These are phyloP conservation scores for Drosophila eohydei DNA, from an alignment of 2,888 invertebrate species.

Conservation along the genomic window DNA sequence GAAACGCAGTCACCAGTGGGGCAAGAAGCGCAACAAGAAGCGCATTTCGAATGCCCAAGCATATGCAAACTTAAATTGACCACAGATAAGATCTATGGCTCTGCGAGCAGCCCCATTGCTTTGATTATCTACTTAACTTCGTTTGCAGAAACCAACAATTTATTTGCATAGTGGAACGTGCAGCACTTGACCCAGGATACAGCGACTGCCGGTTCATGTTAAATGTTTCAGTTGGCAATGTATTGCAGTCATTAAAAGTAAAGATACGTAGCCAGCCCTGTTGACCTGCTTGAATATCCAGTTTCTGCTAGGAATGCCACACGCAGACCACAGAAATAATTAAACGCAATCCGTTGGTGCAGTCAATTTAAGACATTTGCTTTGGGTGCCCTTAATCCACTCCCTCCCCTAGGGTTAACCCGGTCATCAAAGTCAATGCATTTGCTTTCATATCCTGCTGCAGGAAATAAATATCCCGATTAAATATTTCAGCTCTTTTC, in stretches of 20 bases:
- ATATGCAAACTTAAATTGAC: background rate
- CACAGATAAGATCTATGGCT: background rate
- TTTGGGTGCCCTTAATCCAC: conserved; percentile 8
- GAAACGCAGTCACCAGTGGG: too few species aligned
- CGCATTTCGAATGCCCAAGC: background rate
- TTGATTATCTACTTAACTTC: conserved; percentile 28
- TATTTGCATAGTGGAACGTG: conserved; percentile 31
- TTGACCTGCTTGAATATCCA: conserved; percentile 3
- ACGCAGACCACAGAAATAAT: conserved; percentile 57
- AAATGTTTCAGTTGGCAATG: conserved; percentile 57
- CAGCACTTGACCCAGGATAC: conserved; percentile 21
- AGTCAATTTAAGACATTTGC: conserved; percentile 58
- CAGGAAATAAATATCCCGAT: conserved; percentile 74
- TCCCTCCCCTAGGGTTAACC: background rate
- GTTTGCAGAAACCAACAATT: conserved; percentile 11
- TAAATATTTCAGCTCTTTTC: conserved; percentile 60
- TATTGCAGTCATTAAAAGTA: conserved; percentile 55
- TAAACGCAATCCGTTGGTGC: conserved; percentile 53
- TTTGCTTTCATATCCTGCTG: conserved; percentile 61
- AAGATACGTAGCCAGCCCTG: conserved; percentile 20
- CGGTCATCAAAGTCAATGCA: conserved; percentile 62
- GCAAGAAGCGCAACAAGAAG: background rate
- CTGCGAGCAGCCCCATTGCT: background rate
- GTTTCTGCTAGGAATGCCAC: background rate
- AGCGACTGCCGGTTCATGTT: conserved; percentile 25